Evolutionary conservation across 1,140 invertebrate species (phyloP).

Genomic region (Zaprionus africanus): DNA sequence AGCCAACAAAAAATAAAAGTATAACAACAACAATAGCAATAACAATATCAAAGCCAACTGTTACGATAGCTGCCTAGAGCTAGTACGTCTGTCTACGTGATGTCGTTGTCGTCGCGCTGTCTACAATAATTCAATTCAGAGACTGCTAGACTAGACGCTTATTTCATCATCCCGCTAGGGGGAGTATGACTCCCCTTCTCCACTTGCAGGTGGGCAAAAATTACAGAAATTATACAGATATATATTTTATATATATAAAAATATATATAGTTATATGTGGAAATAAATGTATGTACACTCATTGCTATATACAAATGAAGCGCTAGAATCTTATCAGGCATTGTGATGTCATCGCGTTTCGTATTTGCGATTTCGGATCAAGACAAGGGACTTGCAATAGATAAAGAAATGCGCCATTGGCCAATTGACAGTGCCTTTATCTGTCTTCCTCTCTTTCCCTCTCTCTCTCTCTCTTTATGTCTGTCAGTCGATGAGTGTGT

Average conservation of each 20-base stretch:
- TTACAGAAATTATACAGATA: conserved; percentile 16
- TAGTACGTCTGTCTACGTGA: conserved; percentile 26
- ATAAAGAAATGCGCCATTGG: conserved; percentile 28
- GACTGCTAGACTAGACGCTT: conserved; percentile 21
- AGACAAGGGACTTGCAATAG: conserved; percentile 33
- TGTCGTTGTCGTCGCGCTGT: conserved; percentile 43
- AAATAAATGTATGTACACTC: conserved; percentile 10
- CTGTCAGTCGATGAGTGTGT: conserved; percentile 1
- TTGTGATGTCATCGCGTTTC: conserved; percentile 26
- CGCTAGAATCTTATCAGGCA: conserved; percentile 30
- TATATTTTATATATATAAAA: not conserved
- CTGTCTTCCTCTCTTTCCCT: not conserved
- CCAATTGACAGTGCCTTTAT: conserved; percentile 15
- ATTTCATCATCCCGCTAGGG: conserved; percentile 33
- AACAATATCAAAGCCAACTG: conserved; percentile 7
- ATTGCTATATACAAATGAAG: conserved; percentile 6
- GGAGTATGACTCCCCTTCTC: conserved; percentile 6
- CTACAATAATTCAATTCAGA: conserved; percentile 27
- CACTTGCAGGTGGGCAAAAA: not conserved
- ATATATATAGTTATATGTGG: conserved; percentile 4
- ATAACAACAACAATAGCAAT: conserved; percentile 12
- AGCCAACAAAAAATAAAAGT: not conserved
- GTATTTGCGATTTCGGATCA: conserved; percentile 27
- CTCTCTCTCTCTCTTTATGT: too few relatives aligned
- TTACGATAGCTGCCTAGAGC: conserved; percentile 5